These are phyloP conservation scores for Drosophila athabasca DNA, from an alignment of 1,140 invertebrate species.

Conservation along the genomic window DNA sequence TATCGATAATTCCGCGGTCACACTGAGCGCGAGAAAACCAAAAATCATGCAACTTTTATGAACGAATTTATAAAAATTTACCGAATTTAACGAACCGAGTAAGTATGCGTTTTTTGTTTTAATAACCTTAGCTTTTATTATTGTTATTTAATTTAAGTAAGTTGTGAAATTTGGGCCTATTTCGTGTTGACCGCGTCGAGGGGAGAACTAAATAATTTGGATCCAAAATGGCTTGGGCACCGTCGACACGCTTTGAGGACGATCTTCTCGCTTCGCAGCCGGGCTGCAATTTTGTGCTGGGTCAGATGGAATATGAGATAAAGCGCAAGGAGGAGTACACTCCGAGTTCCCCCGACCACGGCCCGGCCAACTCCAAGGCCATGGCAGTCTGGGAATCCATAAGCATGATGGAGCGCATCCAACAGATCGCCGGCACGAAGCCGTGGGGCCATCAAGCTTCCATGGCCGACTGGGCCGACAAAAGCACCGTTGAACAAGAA, in stretches of 20 bases:
- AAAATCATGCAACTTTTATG: neutral
- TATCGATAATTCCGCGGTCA: no score
- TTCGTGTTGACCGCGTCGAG: constrained; percentile 2
- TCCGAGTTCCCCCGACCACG: constrained; percentile 38
- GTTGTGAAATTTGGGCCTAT: neutral
- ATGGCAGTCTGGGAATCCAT: constrained; percentile 42
- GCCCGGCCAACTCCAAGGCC: neutral
- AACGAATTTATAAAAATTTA: no score
- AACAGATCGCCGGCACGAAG: constrained; percentile 67
- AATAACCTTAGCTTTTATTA: no score
- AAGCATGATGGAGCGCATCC: constrained; percentile 63
- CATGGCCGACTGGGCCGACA: constrained; percentile 64
- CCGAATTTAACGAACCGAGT: no score
- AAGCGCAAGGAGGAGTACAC: constrained; percentile 15
- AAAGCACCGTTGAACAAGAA: constrained; percentile 58
- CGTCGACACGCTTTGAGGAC: constrained; percentile 67
- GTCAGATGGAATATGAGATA: constrained; percentile 49
- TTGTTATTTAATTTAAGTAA: no score
- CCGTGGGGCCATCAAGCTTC: constrained; percentile 65
- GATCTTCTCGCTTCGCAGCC: constrained; percentile 66
- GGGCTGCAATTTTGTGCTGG: constrained; percentile 51
- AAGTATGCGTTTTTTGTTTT: no score
- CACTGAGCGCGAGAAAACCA: no score
- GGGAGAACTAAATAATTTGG: neutral
- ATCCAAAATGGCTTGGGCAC: constrained; percentile 65